Percentiles rank a stretch among this genome's conserved stretches.
Conservation (phyloP, 2,888 invertebrate genomes). For the Caenorhabditis sp. region DNA sequence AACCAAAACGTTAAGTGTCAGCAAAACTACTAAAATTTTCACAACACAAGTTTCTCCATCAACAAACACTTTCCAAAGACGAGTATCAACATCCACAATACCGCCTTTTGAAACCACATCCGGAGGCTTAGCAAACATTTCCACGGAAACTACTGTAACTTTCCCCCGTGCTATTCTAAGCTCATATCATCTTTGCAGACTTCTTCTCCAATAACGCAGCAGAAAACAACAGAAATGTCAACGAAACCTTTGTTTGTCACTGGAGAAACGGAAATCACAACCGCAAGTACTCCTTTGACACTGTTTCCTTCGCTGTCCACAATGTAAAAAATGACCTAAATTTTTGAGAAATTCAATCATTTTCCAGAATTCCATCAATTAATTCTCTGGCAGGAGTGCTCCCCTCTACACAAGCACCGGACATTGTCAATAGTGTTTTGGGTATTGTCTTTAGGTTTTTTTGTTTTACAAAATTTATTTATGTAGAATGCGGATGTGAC, state of each 20-base stretch:
- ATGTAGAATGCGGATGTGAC: constrained; percentile 77
- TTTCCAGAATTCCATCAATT: constrained; percentile 51
- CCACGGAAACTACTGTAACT: not conserved
- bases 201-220: no score
- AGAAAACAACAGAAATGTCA: not conserved
- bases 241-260: constrained; percentile 30
- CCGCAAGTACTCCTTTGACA: constrained; percentile 14
- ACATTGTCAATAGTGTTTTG: constrained; percentile 61
- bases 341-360: not conserved
- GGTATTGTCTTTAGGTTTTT: constrained; percentile 48
- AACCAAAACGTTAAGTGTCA: not conserved
- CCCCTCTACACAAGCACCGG: constrained; percentile 61
- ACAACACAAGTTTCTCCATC: no score
- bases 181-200: no score
- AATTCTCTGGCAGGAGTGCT: constrained; percentile 42
- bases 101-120: no score
- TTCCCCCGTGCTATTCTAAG: no score
- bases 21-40: constrained; percentile 33
- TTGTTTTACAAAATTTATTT: not conserved
- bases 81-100: no score
- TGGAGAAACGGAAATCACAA: constrained; percentile 50
- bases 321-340: constrained; percentile 23
- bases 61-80: no score
- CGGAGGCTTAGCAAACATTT: constrained; percentile 29
- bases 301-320: constrained; percentile 53